Evolutionary conservation across 2,797 vertebrate genomes (phyloP).

Genomic region (Lithobates pipiens): DNA sequence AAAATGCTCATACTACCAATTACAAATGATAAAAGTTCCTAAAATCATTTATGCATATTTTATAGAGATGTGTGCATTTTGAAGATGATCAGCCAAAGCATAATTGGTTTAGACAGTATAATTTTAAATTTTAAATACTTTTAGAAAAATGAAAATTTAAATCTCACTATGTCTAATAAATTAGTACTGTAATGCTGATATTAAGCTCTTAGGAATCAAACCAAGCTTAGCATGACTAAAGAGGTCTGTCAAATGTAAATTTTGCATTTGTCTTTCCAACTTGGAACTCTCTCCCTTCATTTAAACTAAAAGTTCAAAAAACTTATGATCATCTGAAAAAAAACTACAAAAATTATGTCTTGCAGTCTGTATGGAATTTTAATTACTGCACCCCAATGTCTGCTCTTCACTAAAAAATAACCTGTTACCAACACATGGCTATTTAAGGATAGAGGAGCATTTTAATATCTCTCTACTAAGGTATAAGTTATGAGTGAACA

Average conservation of each 20-base stretch:
- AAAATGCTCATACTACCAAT: constrained; percentile 57
- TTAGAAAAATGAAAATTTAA: constrained; percentile 72
- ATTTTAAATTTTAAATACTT: constrained; percentile 80
- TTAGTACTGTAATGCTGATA: constrained; percentile 71
- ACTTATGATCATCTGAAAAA: too few species aligned
- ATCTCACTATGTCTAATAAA: constrained; percentile 70
- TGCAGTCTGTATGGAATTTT: too few species aligned
- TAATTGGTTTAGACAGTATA: constrained; percentile 79
- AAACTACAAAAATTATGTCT: too few species aligned
- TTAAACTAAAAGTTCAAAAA: too few species aligned
- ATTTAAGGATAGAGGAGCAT: too few species aligned
- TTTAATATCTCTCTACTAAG: too few species aligned
- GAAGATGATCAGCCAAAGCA: constrained; percentile 76
- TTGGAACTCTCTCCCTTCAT: neutral
- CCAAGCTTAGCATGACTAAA: constrained; percentile 69
- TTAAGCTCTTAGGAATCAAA: constrained; percentile 75
- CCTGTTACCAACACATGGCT: too few species aligned
- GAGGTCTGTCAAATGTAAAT: constrained; percentile 51
- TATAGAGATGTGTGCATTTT: constrained; percentile 73
- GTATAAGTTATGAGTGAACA: too few species aligned
- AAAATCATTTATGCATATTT: constrained; percentile 78
- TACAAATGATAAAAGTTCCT: constrained; percentile 69
- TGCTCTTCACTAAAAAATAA: too few species aligned
- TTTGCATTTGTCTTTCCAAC: constrained; percentile 8
- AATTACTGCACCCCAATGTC: too few species aligned